phyloP scores from a whole-genome alignment of 2,888 invertebrate species.

The Eupithecia abbreviata region DNA sequence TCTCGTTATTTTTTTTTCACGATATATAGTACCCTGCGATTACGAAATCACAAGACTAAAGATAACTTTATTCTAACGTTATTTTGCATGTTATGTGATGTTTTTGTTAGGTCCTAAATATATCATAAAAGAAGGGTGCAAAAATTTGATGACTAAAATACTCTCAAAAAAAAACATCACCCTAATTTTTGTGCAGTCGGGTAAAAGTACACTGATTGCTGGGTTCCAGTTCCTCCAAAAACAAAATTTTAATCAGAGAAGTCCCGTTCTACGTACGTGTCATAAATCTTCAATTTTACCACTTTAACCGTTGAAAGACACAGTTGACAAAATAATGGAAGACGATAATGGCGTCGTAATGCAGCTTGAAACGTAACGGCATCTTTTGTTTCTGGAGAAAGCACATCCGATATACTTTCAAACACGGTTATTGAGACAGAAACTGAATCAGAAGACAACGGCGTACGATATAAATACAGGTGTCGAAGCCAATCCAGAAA shows the following conservation, averaged over 20 bases:
- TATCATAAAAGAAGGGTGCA: no score
- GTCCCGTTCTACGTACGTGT: slow-evolving; percentile 52
- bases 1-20: no score
- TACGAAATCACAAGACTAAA: no score
- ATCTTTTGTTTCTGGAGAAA: slow-evolving; percentile 44
- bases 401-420: slow-evolving; percentile 19
- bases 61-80: no score
- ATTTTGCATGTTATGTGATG: no score
- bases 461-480: background rate
- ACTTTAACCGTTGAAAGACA: slow-evolving; percentile 65
- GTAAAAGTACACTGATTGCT: background rate
- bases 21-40: no score
- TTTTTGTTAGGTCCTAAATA: no score
- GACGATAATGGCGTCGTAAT: slow-evolving; percentile 65
- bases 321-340: slow-evolving; percentile 71
- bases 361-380: slow-evolving; percentile 58
- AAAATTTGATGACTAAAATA: no score
- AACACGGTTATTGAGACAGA: background rate
- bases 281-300: slow-evolving; percentile 72
- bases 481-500: no score
- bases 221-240: background rate
- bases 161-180: no score
- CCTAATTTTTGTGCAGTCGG: background rate
- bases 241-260: slow-evolving; percentile 32
- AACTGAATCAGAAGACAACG: background rate